Percentiles rank a stretch among this genome's conserved stretches.
Conservation (phyloP, 2,888 invertebrate genomes). For the Mesopsocus fuscifrons region DNA sequence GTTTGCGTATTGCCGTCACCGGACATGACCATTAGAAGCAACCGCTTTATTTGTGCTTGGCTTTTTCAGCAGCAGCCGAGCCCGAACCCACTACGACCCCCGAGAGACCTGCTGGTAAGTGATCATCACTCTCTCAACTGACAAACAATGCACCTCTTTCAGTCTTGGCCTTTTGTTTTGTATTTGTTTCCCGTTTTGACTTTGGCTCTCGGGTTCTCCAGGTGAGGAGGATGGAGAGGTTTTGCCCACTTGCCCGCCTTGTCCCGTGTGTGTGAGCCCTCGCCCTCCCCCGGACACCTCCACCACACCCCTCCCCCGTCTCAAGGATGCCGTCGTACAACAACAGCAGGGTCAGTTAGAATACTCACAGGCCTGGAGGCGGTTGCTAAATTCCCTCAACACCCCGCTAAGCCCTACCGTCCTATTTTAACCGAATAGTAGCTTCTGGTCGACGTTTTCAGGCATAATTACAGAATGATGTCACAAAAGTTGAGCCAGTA, state of each 20-base stretch:
- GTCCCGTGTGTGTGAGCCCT: constrained; percentile 12
- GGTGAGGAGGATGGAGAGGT: neutral
- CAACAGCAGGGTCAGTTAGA: constrained; percentile 10
- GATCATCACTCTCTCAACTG: neutral
- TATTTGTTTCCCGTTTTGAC: neutral
- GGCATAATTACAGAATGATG: too few relatives aligned
- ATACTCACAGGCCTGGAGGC: too few relatives aligned
- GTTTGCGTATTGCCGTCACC: too few relatives aligned
- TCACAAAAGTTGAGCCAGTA: too few relatives aligned
- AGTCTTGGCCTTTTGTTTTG: neutral
- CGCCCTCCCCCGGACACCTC: neutral
- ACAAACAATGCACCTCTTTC: too few relatives aligned
- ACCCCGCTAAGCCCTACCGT: too few relatives aligned
- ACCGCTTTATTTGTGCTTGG: constrained; percentile 10
- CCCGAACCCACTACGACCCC: constrained; percentile 3
- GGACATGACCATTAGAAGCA: too few relatives aligned
- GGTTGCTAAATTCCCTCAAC: too few relatives aligned
- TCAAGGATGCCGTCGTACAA: constrained; percentile 1
- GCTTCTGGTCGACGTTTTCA: too few relatives aligned
- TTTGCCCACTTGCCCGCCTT: constrained; percentile 12
- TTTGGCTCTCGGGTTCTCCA: neutral
- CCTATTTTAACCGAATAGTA: too few relatives aligned
- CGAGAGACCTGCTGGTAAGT: constrained; percentile 6
- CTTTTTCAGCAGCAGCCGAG: constrained; percentile 7
- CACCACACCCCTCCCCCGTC: neutral